Percentiles rank a stretch among this genome's conserved stretches.
Evolutionary conservation across 2,888 invertebrate genomes (phyloP).

Genomic region (Opisthograptis luteolata): DNA sequence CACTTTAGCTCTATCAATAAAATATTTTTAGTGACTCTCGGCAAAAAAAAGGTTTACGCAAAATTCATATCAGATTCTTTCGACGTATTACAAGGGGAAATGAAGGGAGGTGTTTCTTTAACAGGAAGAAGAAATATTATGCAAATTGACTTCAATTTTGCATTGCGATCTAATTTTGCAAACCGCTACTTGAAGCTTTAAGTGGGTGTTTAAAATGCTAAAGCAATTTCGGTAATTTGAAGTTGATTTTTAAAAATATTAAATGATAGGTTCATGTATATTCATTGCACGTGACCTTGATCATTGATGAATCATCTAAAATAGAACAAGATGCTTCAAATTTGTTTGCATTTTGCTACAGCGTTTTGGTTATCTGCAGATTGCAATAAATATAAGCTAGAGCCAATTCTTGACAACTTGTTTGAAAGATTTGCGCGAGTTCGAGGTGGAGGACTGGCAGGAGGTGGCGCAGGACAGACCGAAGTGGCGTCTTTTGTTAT

Average conservation of each 20-base stretch:
- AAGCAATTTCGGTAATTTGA: slow-evolving; percentile 34
- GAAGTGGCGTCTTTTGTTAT: no score
- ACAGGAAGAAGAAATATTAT: slow-evolving; percentile 34
- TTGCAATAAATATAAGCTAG: no score
- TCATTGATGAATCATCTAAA: slow-evolving; percentile 5
- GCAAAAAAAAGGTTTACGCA: no score
- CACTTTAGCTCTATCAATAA: no score
- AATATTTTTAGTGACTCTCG: slow-evolving; percentile 8
- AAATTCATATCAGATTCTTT: slow-evolving; percentile 22
- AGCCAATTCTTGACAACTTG: no score
- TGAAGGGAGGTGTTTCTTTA: slow-evolving; percentile 40
- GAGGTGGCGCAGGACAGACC: no score
- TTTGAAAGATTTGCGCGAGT: no score
- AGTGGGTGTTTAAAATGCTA: slow-evolving; percentile 33
- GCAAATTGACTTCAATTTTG: slow-evolving; percentile 29
- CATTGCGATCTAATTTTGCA: slow-evolving; percentile 30
- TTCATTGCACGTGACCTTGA: slow-evolving; percentile 23
- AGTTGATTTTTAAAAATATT: slow-evolving; percentile 27
- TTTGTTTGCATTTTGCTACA: no score
- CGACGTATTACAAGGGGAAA: slow-evolving; percentile 13
- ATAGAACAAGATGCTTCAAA: no score
- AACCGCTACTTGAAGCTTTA: slow-evolving; percentile 27
- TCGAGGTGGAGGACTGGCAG: no score
- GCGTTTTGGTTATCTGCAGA: no score
- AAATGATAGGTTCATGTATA: slow-evolving; percentile 21